Percentiles rank a stretch among this genome's conserved stretches.
These are phyloP conservation scores for Tyto alba DNA, from an alignment of 2,113 vertebrate species.

Conservation along the genomic window DNA sequence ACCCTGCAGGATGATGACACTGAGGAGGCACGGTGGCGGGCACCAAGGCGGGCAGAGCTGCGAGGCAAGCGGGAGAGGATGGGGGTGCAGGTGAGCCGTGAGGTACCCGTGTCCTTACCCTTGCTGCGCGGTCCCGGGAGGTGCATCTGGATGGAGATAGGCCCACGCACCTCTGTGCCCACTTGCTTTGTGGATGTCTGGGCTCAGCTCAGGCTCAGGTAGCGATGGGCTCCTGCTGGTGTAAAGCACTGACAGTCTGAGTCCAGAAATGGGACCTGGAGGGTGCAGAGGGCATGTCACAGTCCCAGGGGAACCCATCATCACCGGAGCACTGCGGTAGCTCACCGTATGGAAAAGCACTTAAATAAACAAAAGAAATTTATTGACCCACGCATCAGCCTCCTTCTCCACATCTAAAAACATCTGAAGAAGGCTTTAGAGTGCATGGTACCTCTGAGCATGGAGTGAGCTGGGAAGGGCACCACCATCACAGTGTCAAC, in stretches of 20 bases:
- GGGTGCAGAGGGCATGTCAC: not conserved
- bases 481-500: accelerated
- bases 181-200: not conserved
- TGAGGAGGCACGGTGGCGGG: not conserved
- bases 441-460: not conserved
- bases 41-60: constrained; percentile 3
- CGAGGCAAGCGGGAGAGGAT: constrained; percentile 17
- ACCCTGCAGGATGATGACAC: constrained; percentile 34
- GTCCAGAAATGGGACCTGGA: not conserved
- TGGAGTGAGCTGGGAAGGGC: not conserved
- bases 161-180: no score
- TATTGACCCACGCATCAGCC: not conserved
- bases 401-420: not conserved
- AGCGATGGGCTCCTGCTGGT: not conserved
- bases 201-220: not conserved
- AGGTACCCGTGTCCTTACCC: accelerated
- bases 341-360: not conserved
- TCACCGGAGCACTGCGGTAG: not conserved
- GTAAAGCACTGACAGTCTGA: not conserved
- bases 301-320: not conserved
- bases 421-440: not conserved
- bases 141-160: not conserved
- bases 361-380: not conserved
- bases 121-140: not conserved
- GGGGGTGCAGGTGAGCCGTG: constrained; percentile 57